Evolutionary conservation across 1,140 invertebrate species (phyloP).

Genomic region (Tetragnatha versicolor): DNA sequence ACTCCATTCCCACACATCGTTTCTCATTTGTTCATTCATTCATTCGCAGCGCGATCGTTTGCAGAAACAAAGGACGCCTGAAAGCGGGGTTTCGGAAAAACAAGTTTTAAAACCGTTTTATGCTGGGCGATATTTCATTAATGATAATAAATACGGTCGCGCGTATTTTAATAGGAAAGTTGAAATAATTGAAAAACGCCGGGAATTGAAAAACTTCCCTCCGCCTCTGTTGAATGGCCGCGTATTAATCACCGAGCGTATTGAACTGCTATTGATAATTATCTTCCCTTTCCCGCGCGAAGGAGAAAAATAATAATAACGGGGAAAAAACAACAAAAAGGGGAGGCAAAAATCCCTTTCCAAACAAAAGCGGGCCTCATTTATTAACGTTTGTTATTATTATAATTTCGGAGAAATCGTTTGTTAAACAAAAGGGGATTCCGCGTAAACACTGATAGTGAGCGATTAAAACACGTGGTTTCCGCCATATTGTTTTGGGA

Average conservation of each 20-base stretch:
- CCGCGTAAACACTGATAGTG: slow-evolving; percentile 51
- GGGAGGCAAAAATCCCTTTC: slow-evolving; percentile 28
- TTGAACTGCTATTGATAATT: slow-evolving; percentile 56
- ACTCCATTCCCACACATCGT: slow-evolving; percentile 10
- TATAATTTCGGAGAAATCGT: too few species aligned
- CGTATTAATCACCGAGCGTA: slow-evolving; percentile 47
- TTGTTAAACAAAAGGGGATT: slow-evolving; percentile 37
- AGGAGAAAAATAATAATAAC: slow-evolving; percentile 40
- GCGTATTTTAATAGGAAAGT: slow-evolving; percentile 48
- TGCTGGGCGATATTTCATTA: slow-evolving; percentile 56
- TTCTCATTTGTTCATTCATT: slow-evolving; percentile 53
- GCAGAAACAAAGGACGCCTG: slow-evolving; percentile 36
- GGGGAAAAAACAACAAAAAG: slow-evolving; percentile 32
- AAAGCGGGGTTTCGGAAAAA: slow-evolving; percentile 49
- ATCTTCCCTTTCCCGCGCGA: slow-evolving; percentile 31
- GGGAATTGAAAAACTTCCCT: slow-evolving; percentile 45
- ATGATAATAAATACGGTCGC: slow-evolving; percentile 55
- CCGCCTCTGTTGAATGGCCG: background rate
- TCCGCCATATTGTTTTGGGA: slow-evolving; percentile 54
- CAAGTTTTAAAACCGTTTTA: slow-evolving; percentile 54
- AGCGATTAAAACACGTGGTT: slow-evolving; percentile 55
- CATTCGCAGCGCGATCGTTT: slow-evolving; percentile 47
- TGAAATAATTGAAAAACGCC: slow-evolving; percentile 52
- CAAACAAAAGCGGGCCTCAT: slow-evolving; percentile 48
- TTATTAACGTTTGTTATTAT: slow-evolving; percentile 55